Evolutionary conservation across 64 coral and sea anemone genomes (phyloP).

Genomic region (Stichodactyla mertensii): DNA sequence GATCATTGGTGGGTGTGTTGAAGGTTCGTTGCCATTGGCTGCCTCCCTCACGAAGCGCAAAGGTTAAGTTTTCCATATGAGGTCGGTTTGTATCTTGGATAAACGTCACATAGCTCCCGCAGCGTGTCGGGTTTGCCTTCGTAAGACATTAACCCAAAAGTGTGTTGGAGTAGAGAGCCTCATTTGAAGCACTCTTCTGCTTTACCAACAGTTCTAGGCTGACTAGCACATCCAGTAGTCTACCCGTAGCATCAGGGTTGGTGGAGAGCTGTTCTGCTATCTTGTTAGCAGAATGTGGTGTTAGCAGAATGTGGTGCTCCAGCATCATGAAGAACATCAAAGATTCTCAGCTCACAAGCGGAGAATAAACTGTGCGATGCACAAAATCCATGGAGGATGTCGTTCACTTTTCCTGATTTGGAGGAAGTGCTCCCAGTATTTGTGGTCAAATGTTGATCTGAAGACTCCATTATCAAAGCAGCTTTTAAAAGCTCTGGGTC

Average conservation of each 20-base stretch:
- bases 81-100: too few species aligned
- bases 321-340: constrained; percentile 38
- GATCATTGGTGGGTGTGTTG: too few species aligned
- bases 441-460: neutral
- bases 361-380: constrained; percentile 29
- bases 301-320: constrained; percentile 15
- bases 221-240: constrained; percentile 33
- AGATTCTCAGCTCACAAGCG: constrained; percentile 49
- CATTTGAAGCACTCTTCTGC: neutral
- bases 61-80: too few species aligned
- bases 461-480: neutral
- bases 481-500: too few species aligned
- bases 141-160: neutral
- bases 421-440: neutral
- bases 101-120: too few species aligned
- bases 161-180: neutral
- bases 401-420: neutral
- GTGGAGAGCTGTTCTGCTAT: constrained; percentile 29
- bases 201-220: constrained; percentile 33
- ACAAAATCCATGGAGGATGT: constrained; percentile 22
- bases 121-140: too few species aligned
- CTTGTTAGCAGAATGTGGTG: constrained; percentile 12
- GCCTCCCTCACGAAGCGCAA: too few species aligned
- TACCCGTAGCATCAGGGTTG: constrained; percentile 21
- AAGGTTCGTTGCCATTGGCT: too few species aligned